Evolutionary conservation across 53 echinoderm and acorn worm genomes (phyloP).

Genomic region (Actinopyga echinites): DNA sequence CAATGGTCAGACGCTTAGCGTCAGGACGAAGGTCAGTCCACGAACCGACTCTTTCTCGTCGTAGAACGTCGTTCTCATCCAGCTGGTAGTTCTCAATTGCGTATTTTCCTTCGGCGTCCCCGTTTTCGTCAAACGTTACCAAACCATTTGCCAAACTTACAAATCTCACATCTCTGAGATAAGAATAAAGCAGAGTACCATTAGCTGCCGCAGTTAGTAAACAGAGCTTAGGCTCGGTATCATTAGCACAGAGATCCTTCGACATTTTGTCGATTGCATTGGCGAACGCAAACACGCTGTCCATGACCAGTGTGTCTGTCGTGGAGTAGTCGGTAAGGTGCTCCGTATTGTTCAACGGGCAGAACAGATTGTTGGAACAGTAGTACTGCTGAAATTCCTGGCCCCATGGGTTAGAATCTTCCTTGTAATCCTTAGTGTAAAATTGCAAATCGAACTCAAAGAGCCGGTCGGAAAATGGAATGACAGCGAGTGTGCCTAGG

Average conservation of each 20-base stretch:
- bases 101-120: constrained; percentile 74
- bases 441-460: constrained; percentile 70
- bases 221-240: constrained; percentile 11
- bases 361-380: constrained; percentile 42
- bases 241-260: constrained; percentile 39
- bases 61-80: constrained; percentile 28
- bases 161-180: constrained; percentile 55
- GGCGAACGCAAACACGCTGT: constrained; percentile 81
- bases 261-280: constrained; percentile 65
- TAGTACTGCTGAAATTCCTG: constrained; percentile 62
- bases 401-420: constrained; percentile 76
- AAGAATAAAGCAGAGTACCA: constrained; percentile 52
- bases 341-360: not conserved
- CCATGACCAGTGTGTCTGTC: constrained; percentile 86
- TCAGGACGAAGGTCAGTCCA: constrained; percentile 51
- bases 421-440: constrained; percentile 17
- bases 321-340: constrained; percentile 47
- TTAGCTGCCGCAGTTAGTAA: constrained; percentile 19
- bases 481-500: constrained; percentile 68
- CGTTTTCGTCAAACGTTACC: constrained; percentile 64
- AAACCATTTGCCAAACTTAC: constrained; percentile 79
- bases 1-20: constrained; percentile 44
- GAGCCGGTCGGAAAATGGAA: constrained; percentile 70
- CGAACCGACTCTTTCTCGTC: constrained; percentile 55
- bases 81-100: constrained; percentile 68